Evolutionary conservation across 2,888 invertebrate genomes (phyloP).

Genomic region (Tolmerus cingulatus): DNA sequence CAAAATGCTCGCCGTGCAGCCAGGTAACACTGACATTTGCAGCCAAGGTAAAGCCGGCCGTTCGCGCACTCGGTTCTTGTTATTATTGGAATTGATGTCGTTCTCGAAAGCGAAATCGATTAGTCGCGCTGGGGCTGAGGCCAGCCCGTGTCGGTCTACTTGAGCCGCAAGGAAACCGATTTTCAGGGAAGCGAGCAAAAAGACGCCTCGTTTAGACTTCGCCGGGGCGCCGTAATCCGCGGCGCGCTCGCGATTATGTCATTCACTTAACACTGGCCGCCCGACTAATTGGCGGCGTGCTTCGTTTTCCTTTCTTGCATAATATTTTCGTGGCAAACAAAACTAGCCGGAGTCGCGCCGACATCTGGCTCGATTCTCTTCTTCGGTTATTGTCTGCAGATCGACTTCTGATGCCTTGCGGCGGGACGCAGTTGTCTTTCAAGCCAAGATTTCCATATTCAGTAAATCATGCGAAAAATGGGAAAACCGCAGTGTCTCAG

Average conservation of each 20-base stretch:
- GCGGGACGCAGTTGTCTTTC: background rate
- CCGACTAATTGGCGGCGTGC: constrained; percentile 28
- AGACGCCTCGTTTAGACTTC: background rate
- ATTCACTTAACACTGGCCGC: constrained; percentile 11
- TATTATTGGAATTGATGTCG: constrained; percentile 11
- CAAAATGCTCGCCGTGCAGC: background rate
- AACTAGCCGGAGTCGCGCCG: background rate
- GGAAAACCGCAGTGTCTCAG: background rate
- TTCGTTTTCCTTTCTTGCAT: constrained; percentile 28
- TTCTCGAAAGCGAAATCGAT: constrained; percentile 8
- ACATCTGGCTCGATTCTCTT: background rate
- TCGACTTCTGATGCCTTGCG: background rate
- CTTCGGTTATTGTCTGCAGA: background rate
- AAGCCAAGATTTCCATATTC: background rate
- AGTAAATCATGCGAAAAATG: background rate
- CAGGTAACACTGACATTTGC: constrained; percentile 18
- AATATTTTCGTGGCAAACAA: constrained; percentile 2
- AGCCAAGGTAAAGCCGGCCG: constrained; percentile 1
- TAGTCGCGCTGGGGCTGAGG: background rate
- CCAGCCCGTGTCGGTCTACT: background rate
- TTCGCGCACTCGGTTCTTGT: constrained; percentile 25
- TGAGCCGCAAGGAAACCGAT: background rate
- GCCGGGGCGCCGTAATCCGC: background rate
- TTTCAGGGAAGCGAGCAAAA: background rate
- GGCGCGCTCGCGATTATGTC: constrained; percentile 20